phyloP scores from a whole-genome alignment of 2,888 invertebrate genomes.

The Ophion costatus region DNA sequence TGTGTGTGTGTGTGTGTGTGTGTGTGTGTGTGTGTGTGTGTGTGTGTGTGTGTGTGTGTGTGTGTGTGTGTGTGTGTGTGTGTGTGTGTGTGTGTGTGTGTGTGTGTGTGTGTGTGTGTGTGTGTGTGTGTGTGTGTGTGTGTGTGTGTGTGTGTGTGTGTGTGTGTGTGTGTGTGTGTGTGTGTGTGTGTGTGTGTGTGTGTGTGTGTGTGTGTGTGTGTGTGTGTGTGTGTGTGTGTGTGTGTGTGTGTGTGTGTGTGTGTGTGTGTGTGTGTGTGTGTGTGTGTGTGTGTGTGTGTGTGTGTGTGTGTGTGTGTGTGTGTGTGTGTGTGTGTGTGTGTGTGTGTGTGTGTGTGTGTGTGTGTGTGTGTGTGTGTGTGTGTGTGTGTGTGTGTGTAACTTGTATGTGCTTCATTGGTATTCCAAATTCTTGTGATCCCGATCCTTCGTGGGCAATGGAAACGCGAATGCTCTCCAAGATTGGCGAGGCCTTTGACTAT shows the following conservation, averaged over 20 bases:
- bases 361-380: conserved; percentile 29
- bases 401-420: conserved; percentile 57
- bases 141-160: conserved; percentile 15
- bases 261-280: conserved; percentile 26
- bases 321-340: conserved; percentile 22
- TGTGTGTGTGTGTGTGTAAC: conserved; percentile 2
- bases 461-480: conserved; percentile 60
- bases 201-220: conserved; percentile 15
- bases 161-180: conserved; percentile 21
- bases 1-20: conserved; percentile 15
- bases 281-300: conserved; percentile 15
- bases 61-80: conserved; percentile 15
- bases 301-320: conserved; percentile 21
- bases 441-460: conserved; percentile 53
- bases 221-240: conserved; percentile 29
- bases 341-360: conserved; percentile 15
- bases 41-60: conserved; percentile 22
- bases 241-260: conserved; percentile 17
- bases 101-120: conserved; percentile 17
- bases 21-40: conserved; percentile 21
- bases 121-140: conserved; percentile 26
- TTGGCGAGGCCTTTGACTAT: conserved; percentile 50
- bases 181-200: conserved; percentile 22
- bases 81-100: conserved; percentile 29
- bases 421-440: conserved; percentile 66